A percentile compares a stretch with the other conserved stretches of the same genome.
These are phyloP conservation scores for Heliconius congener DNA, from an alignment of 1,140 invertebrate genomes.

Conservation along the genomic window DNA sequence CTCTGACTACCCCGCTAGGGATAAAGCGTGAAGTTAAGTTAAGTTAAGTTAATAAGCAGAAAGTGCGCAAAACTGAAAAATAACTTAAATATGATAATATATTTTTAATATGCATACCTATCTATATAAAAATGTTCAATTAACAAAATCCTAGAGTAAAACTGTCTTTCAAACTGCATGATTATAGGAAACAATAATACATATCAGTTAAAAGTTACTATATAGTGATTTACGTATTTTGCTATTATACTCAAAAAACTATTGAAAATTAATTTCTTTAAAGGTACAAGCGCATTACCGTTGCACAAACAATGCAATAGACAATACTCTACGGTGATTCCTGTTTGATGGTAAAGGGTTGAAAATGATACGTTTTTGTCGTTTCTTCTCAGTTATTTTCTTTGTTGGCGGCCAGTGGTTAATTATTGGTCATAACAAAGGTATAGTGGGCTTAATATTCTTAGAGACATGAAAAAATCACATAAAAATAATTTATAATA, in stretches of 20 bases:
- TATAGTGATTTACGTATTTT: neutral
- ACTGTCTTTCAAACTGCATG: neutral
- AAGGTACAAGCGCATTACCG: conserved; percentile 25
- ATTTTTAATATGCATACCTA: too few relatives aligned
- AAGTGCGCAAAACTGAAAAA: too few relatives aligned
- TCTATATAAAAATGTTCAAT: too few relatives aligned
- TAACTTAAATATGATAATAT: too few relatives aligned
- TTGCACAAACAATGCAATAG: conserved; percentile 20
- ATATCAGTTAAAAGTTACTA: neutral
- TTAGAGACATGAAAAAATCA: conserved; percentile 34
- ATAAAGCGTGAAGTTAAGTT: too few relatives aligned
- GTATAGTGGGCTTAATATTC: conserved; percentile 8
- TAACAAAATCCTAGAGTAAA: neutral
- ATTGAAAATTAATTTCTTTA: conserved; percentile 13
- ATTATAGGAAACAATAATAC: neutral
- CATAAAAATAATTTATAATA: neutral
- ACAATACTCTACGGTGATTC: conserved; percentile 23
- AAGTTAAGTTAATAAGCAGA: too few relatives aligned
- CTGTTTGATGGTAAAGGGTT: conserved; percentile 36
- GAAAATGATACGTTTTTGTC: conserved; percentile 31
- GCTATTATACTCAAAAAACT: neutral
- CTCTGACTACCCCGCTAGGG: too few relatives aligned
- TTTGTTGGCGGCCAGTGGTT: conserved; percentile 40
- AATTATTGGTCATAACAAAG: conserved; percentile 39
- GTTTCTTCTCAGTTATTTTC: conserved; percentile 24